These are phyloP conservation scores for Rhodophaea formosa DNA, from an alignment of 2,888 invertebrate genomes.

Conservation along the genomic window DNA sequence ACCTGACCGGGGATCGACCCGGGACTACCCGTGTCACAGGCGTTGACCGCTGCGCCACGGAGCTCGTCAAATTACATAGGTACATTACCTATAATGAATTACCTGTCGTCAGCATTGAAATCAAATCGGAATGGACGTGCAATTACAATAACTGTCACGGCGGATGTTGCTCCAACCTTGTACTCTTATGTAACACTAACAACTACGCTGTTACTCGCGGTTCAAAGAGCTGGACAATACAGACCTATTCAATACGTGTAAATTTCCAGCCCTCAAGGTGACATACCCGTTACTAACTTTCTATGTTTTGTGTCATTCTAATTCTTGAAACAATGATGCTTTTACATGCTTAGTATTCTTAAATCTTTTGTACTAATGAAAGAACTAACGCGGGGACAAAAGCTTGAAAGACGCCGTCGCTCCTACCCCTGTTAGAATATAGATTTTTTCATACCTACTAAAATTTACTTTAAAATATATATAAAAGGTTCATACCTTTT, in stretches of 20 bases:
- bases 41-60: too few relatives aligned
- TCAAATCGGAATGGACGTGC: not conserved
- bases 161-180: slow-evolving; percentile 6
- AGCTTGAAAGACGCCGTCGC: too few relatives aligned
- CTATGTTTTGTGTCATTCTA: not conserved
- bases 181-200: not conserved
- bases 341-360: not conserved
- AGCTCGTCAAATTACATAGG: too few relatives aligned
- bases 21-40: too few relatives aligned
- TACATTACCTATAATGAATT: not conserved
- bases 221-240: slow-evolving; percentile 1
- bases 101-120: not conserved
- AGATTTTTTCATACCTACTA: too few relatives aligned
- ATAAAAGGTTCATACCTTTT: too few relatives aligned
- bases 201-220: slow-evolving; percentile 9
- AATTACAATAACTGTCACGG: slow-evolving; percentile 10
- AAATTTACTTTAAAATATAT: too few relatives aligned
- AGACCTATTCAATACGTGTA: not conserved
- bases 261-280: not conserved
- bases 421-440: too few relatives aligned
- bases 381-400: not conserved
- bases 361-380: not conserved
- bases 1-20: too few relatives aligned
- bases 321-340: not conserved
- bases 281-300: not conserved